These are phyloP conservation scores for Trididemnum nubilum DNA, from an alignment of 23 tunicate genomes.

Conservation along the genomic window DNA sequence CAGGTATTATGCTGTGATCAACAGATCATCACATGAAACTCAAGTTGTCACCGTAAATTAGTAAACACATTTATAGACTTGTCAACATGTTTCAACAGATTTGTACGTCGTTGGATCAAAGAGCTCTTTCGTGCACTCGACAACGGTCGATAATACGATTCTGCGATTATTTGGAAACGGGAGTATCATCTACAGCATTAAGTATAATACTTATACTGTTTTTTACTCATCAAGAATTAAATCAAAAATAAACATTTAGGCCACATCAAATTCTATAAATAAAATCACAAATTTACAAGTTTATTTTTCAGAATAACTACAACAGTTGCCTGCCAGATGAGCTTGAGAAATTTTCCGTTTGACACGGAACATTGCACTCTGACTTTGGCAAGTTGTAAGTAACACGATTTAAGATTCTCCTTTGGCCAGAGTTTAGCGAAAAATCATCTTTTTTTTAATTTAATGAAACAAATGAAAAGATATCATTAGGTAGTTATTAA, in stretches of 20 bases:
- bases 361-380: slow-evolving; percentile 87
- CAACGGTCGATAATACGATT: slow-evolving; percentile 77
- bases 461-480: no score
- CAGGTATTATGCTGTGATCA: slow-evolving; percentile 48
- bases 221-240: background rate
- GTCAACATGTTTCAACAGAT: slow-evolving; percentile 46
- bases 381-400: slow-evolving; percentile 76
- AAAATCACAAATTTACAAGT: background rate
- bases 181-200: slow-evolving; percentile 62
- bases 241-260: background rate
- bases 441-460: no score
- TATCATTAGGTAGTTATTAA: no score
- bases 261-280: no score
- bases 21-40: background rate
- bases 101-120: slow-evolving; percentile 89
- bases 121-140: slow-evolving; percentile 66
- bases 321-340: slow-evolving; percentile 96
- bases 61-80: no score
- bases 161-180: slow-evolving; percentile 63
- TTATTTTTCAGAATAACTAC: slow-evolving; percentile 74
- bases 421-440: background rate
- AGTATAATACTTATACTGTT: slow-evolving; percentile 21
- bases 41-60: background rate
- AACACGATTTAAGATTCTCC: background rate
- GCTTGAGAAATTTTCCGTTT: slow-evolving; percentile 76